phyloP scores from a whole-genome alignment of 2,113 vertebrate genomes.

The Myrmophylax atrothorax region DNA sequence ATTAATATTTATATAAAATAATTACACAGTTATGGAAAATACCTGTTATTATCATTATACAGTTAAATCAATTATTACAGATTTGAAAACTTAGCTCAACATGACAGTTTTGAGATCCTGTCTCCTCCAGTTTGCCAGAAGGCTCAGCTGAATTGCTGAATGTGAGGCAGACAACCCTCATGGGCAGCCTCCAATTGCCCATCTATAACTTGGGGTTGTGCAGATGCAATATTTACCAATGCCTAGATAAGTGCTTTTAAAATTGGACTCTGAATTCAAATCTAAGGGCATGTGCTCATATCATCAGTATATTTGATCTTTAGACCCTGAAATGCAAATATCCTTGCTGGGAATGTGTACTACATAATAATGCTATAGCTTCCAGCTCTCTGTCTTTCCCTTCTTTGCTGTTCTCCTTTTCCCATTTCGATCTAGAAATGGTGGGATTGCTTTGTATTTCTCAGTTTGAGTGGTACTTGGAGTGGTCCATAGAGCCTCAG shows the following conservation, averaged over 20 bases:
- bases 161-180: neutral
- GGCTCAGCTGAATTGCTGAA: neutral
- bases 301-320: neutral
- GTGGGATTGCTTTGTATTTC: neutral
- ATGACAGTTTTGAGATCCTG: neutral
- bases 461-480: neutral
- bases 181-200: neutral
- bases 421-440: neutral
- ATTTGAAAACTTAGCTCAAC: neutral
- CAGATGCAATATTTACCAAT: neutral
- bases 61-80: neutral
- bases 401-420: neutral
- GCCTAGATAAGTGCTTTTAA: neutral
- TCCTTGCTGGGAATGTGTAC: neutral
- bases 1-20: too few species aligned
- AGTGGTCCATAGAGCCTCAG: neutral
- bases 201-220: neutral
- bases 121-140: neutral
- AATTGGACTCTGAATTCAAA: neutral
- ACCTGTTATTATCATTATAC: neutral
- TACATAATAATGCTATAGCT: neutral
- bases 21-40: neutral
- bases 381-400: neutral
- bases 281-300: neutral
- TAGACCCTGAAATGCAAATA: neutral